These are phyloP conservation scores for Mungos mungo DNA, from an alignment of 2,113 vertebrate species.

Conservation along the genomic window DNA sequence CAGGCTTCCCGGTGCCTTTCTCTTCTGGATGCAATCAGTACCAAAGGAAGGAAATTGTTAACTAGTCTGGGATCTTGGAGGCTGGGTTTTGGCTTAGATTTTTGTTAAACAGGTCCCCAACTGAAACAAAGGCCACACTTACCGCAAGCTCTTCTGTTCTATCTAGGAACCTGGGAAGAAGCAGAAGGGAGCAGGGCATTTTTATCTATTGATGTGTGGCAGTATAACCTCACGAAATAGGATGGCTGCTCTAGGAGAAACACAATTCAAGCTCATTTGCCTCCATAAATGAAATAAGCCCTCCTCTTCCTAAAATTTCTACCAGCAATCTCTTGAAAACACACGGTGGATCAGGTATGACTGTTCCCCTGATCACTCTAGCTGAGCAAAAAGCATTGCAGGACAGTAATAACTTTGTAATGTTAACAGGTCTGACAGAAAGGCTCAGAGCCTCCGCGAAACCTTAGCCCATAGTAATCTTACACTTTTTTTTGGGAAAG, in stretches of 20 bases:
- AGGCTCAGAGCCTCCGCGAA: not conserved
- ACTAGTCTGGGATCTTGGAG: not conserved
- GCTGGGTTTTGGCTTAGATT: constrained; percentile 10
- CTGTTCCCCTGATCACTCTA: not conserved
- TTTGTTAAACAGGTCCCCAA: not conserved
- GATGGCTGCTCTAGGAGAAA: not conserved
- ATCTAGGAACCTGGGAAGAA: constrained; percentile 88
- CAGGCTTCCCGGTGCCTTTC: not conserved
- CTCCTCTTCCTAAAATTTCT: not conserved
- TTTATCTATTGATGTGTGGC: constrained; percentile 36
- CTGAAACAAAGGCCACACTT: constrained; percentile 81
- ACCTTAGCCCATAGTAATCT: not conserved
- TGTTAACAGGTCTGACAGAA: not conserved
- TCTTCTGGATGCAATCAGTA: not conserved
- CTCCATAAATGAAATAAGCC: not conserved
- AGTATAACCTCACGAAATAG: not conserved
- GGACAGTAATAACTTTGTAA: not conserved
- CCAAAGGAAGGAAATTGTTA: not conserved
- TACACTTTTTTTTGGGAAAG: not conserved
- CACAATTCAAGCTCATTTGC: not conserved
- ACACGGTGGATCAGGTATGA: not conserved
- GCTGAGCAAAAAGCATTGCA: not conserved
- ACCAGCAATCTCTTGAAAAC: not conserved
- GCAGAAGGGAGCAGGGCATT: constrained; percentile 67
- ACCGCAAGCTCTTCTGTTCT: constrained; percentile 94